phyloP scores from a whole-genome alignment of 2,113 vertebrate species.

The Condylura cristata region DNA sequence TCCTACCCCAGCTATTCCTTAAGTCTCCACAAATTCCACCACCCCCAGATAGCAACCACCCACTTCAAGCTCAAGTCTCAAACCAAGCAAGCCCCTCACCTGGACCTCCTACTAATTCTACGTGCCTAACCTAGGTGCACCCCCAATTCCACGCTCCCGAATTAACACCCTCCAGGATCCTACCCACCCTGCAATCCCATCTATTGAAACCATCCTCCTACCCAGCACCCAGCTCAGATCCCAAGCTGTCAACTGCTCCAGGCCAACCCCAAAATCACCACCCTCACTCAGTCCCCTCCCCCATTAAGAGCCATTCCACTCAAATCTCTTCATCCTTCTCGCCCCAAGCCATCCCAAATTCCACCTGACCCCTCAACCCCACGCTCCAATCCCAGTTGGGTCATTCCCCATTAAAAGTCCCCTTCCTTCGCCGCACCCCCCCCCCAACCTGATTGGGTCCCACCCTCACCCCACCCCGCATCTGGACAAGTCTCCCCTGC shows the following conservation, averaged over 20 bases:
- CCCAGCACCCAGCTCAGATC: neutral
- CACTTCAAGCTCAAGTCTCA: conserved; percentile 55
- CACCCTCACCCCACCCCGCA: conserved; percentile 64
- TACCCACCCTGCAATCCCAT: neutral
- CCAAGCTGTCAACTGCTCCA: conserved; percentile 66
- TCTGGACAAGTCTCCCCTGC: conserved; percentile 52
- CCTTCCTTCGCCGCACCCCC: neutral
- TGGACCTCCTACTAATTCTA: neutral
- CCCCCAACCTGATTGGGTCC: conserved; percentile 39
- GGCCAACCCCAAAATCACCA: conserved; percentile 61
- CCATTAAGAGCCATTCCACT: conserved; percentile 62
- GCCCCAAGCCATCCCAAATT: conserved; percentile 51
- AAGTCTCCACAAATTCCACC: conserved; percentile 63
- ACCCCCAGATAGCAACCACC: conserved; percentile 29
- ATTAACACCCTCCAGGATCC: conserved; percentile 42
- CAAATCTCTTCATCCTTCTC: conserved; percentile 40
- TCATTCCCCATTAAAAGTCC: conserved; percentile 21
- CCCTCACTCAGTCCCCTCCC: conserved; percentile 63
- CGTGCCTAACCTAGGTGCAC: neutral
- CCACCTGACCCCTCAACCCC: neutral
- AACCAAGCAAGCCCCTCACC: neutral
- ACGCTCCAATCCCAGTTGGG: neutral
- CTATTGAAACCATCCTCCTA: conserved; percentile 4
- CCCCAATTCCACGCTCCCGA: conserved; percentile 41
- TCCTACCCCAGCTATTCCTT: neutral